Evolutionary conservation across 2,113 vertebrate species (phyloP).

Genomic region (Salvelinus sp.): DNA sequence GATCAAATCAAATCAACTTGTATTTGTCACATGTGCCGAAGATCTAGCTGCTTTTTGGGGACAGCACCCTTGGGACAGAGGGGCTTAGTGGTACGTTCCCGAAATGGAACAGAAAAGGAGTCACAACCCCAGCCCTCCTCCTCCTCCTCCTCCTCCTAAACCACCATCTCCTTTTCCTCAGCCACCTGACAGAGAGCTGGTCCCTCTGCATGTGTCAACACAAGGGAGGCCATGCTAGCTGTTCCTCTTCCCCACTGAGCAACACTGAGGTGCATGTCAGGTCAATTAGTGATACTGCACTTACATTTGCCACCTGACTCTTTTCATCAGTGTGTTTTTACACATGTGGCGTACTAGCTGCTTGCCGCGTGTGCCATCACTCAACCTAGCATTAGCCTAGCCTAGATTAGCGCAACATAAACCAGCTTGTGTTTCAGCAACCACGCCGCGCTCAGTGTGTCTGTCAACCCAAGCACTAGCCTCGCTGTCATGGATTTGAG

Average conservation of each 20-base stretch:
- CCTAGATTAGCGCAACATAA: background rate
- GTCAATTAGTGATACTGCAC: slow-evolving; percentile 67
- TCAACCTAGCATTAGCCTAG: background rate
- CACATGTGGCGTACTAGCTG: background rate
- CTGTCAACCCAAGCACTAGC: no score
- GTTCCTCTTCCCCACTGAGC: slow-evolving; percentile 35
- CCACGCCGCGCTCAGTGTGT: no score
- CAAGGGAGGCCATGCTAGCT: slow-evolving; percentile 13
- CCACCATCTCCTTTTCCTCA: background rate
- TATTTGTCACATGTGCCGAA: background rate
- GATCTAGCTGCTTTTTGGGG: slow-evolving; percentile 54
- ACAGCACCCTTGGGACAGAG: slow-evolving; percentile 59
- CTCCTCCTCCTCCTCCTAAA: background rate
- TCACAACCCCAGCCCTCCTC: background rate
- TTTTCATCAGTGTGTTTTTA: slow-evolving; percentile 54
- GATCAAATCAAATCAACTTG: slow-evolving; percentile 16
- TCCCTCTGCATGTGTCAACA: background rate
- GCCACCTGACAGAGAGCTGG: slow-evolving; percentile 1
- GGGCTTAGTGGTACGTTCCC: slow-evolving; percentile 53
- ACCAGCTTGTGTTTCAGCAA: background rate
- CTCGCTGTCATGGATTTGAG: no score
- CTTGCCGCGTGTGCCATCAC: background rate
- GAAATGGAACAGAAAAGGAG: slow-evolving; percentile 44
- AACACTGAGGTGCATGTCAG: slow-evolving; percentile 63
- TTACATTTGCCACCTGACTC: slow-evolving; percentile 68